Base-by-base conservation (phyloP, 2,113 vertebrate genomes). In the Coreoperca whiteheadi region DNA sequence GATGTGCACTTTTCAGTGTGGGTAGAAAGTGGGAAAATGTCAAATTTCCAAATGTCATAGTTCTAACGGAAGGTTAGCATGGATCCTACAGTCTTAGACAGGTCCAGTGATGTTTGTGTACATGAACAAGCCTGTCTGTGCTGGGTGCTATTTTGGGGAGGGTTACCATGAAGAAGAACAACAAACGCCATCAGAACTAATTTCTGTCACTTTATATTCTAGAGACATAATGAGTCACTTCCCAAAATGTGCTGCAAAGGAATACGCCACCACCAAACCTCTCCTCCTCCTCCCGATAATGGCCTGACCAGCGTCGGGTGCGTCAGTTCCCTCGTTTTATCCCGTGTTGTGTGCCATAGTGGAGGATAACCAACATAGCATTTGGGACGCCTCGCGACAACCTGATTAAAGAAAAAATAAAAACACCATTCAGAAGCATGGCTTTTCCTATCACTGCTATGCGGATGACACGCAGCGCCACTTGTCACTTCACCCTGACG, bases 1-100 rank as follows among this genome's bases (percentile, higher is more conserved):
- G 8, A 79, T 30, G 51, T 68, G 32, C 4, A 12, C 70, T 65
- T 68, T n/a, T 83, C 59, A 64, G 9, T 61, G 75, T 73, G 23
- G 34, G 43, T 11, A 76, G 20, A 37, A 78, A 39, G 39, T 46
- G 70, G 70, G 85, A 83, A 85, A 79, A 88, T 77, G 84, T 88
- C 78, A 82, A 72, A 59, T 87, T 65, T 73, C 74, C 70, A 91
- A 90, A 90, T 72, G 86, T 86, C 88, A 90, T 34, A 39, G 72
- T 74, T 72, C 77, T 83, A 73, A 76, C 15, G 6, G 82, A 73
- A 72, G 71, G 71, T 88, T 74, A 67, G 63, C 21, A 23, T n/a
- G 1, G 64, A 43, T 83, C 54, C 50, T 39, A 20, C 81, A 48
- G 59, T 48, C 54, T 69, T 5, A 32, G 66, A 86, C 79, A 72